Conservation (phyloP, 2,113 vertebrate species). For the Cariama cristata region DNA sequence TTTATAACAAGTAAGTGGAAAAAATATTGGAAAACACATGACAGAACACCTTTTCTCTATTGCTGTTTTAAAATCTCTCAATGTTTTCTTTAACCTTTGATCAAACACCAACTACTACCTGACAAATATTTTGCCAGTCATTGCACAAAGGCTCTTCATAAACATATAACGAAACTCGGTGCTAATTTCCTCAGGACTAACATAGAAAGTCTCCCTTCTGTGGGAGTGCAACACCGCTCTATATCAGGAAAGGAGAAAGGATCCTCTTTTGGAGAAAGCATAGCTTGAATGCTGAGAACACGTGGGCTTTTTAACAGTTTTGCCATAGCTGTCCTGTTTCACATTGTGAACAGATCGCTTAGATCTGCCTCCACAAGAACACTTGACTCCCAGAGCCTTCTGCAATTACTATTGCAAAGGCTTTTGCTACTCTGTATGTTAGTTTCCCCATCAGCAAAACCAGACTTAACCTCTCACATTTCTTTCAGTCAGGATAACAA, state of each 20-base stretch:
- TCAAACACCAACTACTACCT: not conserved
- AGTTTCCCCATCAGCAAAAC: not conserved
- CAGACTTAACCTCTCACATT: not conserved
- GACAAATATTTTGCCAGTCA: not conserved
- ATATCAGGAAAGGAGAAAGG: not conserved
- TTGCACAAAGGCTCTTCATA: not conserved
- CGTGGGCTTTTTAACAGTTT: not conserved
- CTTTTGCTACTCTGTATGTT: not conserved
- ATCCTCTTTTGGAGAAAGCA: slow-evolving; percentile 1
- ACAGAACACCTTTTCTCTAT: not conserved
- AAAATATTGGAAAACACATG: not conserved
- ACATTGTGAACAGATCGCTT: not conserved
- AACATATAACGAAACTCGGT: not conserved
- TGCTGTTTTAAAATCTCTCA: not conserved
- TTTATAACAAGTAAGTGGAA: not conserved
- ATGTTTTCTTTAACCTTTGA: not conserved
- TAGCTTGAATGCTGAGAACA: not conserved
- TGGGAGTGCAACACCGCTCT: not conserved
- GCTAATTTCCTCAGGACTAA: not conserved
- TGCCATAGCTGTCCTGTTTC: not conserved
- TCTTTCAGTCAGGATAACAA: not conserved
- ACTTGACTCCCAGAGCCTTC: not conserved
- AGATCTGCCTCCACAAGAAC: not conserved
- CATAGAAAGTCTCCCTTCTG: not conserved
- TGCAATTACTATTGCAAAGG: not conserved